Evolutionary conservation across 2,797 vertebrate species (phyloP), one percentile per base, ranked within the genome.

Genomic region (Telmatherina bonti): DNA sequence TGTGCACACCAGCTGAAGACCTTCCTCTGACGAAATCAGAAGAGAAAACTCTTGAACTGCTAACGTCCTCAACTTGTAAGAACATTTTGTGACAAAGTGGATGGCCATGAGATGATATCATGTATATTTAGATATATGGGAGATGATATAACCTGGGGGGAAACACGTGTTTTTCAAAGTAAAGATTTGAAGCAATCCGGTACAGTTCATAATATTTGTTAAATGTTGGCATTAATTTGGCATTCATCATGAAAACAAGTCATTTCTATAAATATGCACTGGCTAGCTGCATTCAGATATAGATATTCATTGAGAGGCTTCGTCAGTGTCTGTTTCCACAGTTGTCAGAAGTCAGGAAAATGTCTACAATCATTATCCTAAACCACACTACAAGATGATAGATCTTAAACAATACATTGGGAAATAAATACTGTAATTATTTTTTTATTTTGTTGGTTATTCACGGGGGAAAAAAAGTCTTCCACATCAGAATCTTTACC

Each of bases 1-100:
- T 95, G 10, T 94, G 93, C 65, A 93, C 90, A 55, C 90, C 94
- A 53, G 69, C 91, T 13, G 80, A 85, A 45, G 92, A 94, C 62
- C 86, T 93, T 27, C 83, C 83, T 45, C 7, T 72, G 60, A 84
- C 78, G 52, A 83, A 72, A 60, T 57, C 75, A 22, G 82, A 82
- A 31, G 91, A 87, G 72, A 89, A 90, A 62, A 56, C 38, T 11
- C 43, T 88, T 52, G 82, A 88, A 31, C 43, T 77, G 22, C 60
- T 78, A 7, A 27, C 76, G 22, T 60, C 56, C 54, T 43, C 58
- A 10, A 31, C 55, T 52, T 20, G 67, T 1, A 61, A 67, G 16
- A 66, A 0, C 30, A 30, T 54, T 5, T 22, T 30, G 22, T 65
- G 43, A 53, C 1, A 8, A 62, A 31, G 5, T 57, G 52, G 20